These are phyloP conservation scores for Metellina segmentata DNA, from an alignment of 2,888 invertebrate species.

Conservation along the genomic window DNA sequence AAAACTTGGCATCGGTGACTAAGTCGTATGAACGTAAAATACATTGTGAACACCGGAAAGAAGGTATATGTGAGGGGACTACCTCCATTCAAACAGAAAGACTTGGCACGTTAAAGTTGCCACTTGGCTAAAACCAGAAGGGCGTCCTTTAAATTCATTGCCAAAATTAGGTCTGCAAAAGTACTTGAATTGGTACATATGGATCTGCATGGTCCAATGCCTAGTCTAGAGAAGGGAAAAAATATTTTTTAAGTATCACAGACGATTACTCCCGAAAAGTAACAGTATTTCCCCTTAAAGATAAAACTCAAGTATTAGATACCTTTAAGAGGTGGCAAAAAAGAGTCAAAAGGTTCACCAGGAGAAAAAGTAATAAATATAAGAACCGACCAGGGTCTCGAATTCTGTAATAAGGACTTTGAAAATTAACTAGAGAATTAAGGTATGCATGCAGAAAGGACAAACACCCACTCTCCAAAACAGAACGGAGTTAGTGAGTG, in stretches of 20 bases:
- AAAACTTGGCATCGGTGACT: no score
- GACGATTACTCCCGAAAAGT: constrained; percentile 7
- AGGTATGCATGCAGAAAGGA: neutral
- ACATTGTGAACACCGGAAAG: neutral
- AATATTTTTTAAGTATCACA: constrained; percentile 26
- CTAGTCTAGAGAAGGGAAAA: constrained; percentile 7
- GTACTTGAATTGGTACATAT: constrained; percentile 2
- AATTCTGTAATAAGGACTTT: neutral
- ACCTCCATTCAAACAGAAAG: neutral
- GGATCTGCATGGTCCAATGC: neutral
- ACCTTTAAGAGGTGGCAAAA: neutral
- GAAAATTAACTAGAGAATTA: neutral
- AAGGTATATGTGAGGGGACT: neutral
- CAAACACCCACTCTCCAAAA: neutral
- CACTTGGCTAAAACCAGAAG: constrained; percentile 18
- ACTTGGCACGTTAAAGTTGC: neutral
- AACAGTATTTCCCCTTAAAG: neutral
- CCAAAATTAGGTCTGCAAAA: neutral
- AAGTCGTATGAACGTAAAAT: neutral
- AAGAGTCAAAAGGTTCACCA: neutral
- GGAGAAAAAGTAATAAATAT: neutral
- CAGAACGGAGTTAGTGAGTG: no score
- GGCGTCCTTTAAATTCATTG: constrained; percentile 7
- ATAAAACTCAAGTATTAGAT: neutral
- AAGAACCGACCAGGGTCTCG: constrained; percentile 16